These are phyloP conservation scores for Drosophila prosaltans DNA, from an alignment of 1,140 invertebrate genomes.

Conservation along the genomic window DNA sequence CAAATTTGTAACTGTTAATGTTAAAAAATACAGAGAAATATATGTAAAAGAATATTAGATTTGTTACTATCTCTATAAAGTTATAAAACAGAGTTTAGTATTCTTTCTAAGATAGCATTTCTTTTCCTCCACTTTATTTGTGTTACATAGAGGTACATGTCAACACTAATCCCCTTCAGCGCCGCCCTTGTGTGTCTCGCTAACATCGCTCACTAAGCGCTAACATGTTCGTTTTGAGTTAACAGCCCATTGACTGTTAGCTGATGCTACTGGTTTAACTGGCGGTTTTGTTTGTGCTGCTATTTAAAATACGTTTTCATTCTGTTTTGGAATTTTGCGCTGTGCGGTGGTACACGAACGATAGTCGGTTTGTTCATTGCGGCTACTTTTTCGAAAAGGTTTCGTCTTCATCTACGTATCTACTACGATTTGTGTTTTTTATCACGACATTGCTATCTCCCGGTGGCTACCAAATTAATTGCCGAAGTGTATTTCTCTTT, in stretches of 20 bases:
- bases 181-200: background rate
- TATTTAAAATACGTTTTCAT: constrained; percentile 31
- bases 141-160: no score
- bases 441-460: constrained; percentile 39
- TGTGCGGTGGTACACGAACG: constrained; percentile 39
- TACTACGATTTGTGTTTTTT: constrained; percentile 39
- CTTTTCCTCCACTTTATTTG: no score
- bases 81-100: no score
- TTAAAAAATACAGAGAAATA: no score
- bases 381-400: constrained; percentile 38
- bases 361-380: constrained; percentile 21
- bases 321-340: constrained; percentile 59
- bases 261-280: background rate
- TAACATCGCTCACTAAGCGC: background rate
- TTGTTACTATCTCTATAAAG: no score
- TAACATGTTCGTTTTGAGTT: constrained; percentile 16
- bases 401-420: constrained; percentile 31
- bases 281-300: background rate
- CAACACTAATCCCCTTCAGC: no score
- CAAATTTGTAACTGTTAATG: no score
- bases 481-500: constrained; percentile 32
- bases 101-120: no score
- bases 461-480: constrained; percentile 53
- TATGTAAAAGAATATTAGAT: no score
- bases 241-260: background rate